Evolutionary conservation across 2,888 invertebrate genomes (phyloP), one percentile per base, ranked within the genome.

Genomic region (Macaria notata): DNA sequence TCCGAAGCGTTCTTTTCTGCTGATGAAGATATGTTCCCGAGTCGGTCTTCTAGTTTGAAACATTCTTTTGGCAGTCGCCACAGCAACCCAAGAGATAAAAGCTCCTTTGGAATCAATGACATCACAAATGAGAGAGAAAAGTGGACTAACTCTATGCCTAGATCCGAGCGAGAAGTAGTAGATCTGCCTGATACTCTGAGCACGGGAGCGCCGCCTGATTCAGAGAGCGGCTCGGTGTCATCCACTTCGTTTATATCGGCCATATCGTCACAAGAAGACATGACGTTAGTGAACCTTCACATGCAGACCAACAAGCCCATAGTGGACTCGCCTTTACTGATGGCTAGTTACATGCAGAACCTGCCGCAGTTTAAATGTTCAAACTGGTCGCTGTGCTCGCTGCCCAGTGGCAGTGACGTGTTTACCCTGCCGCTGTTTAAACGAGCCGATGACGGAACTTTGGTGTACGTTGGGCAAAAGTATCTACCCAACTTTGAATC

Each of bases 331-430:
- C 98, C 98, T 0, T 89, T 99, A 52, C 89, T 99, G 0, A 98
- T 99, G 97, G 96, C 98, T 4, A 98, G 98, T 75, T 99, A 99
- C 79, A 94, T 97, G 78, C 95, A 95, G 71, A 98, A 98, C 83
- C 90, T 99, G 75, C 97, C 98, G 3, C 98, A 98, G 87, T 95
- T 95, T 69, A 86, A 79, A 59, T 96, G 96, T 72, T 84, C 91
- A 38, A 97, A 97, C 81, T 97, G 97, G 97, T 89, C 91, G n/a
- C 84, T 92, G 3, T 95, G 95, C 54, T 95, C 95, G 0, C 90
- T 95, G 68, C 94, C 95, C 0, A 92, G 93, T 38, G 95, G 95
- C 5, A 94, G 94, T 59, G 96, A 96, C 81, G 95, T 95, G 0
- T 96, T 95, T 73, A 96, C 96, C 0, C 93, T 95, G 41, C 95